phyloP scores from a whole-genome alignment of 2,797 vertebrate species.

The Sebastiscus albofasciatus region DNA sequence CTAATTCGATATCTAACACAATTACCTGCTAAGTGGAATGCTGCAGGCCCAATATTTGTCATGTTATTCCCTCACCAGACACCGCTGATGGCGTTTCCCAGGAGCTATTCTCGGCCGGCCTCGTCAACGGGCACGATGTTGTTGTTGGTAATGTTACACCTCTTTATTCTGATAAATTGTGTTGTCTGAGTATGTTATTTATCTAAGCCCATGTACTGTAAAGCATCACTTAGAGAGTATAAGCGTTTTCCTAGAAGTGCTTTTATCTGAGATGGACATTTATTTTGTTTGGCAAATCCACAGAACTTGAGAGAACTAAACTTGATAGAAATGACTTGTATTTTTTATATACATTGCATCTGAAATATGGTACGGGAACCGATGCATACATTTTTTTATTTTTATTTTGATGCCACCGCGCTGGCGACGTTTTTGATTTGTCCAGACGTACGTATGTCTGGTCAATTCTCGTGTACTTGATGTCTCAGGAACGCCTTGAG shows the following conservation, averaged over 20 bases:
- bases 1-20: conserved; percentile 44
- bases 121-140: conserved; percentile 96
- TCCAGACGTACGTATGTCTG: too few species aligned
- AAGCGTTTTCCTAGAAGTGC: neutral
- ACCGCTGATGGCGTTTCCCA: conserved; percentile 98
- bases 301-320: neutral
- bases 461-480: too few species aligned
- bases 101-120: conserved; percentile 97
- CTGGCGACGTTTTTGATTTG: too few species aligned
- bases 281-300: neutral
- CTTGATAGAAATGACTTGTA: neutral
- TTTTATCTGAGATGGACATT: neutral
- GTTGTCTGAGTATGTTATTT: neutral
- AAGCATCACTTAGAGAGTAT: neutral
- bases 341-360: neutral
- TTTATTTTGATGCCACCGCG: accelerated
- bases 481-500: too few species aligned
- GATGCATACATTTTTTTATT: accelerated
- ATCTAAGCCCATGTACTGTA: neutral
- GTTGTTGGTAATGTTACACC: conserved; percentile 89
- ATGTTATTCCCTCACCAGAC: conserved; percentile 82
- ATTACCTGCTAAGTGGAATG: conserved; percentile 55
- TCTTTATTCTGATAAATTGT: conserved; percentile 13
- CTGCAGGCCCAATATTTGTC: conserved; percentile 69
- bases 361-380: neutral